A percentile compares a stretch with the other conserved stretches of the same genome.
These are phyloP conservation scores for Dyspetes luteomarginatus DNA, from an alignment of 2,888 invertebrate species.

Conservation along the genomic window DNA sequence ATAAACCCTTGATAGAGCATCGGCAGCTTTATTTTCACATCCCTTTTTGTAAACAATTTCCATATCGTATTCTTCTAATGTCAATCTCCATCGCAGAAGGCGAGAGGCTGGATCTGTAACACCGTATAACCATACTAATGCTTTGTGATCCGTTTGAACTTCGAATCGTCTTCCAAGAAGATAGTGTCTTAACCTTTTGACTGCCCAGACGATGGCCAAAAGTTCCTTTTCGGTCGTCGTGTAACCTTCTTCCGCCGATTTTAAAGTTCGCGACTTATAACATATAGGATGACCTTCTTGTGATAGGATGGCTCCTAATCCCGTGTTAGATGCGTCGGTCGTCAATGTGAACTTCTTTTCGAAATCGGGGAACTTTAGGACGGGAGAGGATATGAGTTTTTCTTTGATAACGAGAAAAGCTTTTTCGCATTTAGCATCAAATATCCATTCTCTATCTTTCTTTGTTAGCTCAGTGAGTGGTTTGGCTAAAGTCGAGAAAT, in stretches of 20 bases:
- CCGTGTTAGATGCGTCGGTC: slow-evolving; percentile 75
- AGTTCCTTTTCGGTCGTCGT: slow-evolving; percentile 32
- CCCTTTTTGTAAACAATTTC: slow-evolving; percentile 37
- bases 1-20: slow-evolving; percentile 25
- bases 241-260: slow-evolving; percentile 58
- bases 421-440: slow-evolving; percentile 14
- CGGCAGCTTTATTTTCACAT: slow-evolving; percentile 33
- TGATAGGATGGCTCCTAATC: slow-evolving; percentile 73
- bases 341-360: slow-evolving; percentile 69
- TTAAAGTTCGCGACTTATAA: slow-evolving; percentile 73
- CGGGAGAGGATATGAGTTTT: slow-evolving; percentile 12
- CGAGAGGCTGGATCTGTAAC: slow-evolving; percentile 26
- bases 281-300: slow-evolving; percentile 77
- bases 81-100: slow-evolving; percentile 38
- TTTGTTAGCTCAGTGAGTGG: slow-evolving; percentile 37
- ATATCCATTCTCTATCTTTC: slow-evolving; percentile 26
- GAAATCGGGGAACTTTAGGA: slow-evolving; percentile 71
- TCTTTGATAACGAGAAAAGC: slow-evolving; percentile 19
- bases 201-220: slow-evolving; percentile 64
- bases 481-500: slow-evolving; percentile 57
- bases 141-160: slow-evolving; percentile 35
- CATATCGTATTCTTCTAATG: slow-evolving; percentile 42
- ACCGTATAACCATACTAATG: slow-evolving; percentile 21
- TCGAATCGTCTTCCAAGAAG: slow-evolving; percentile 29
- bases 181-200: slow-evolving; percentile 62